A percentile compares a stretch with the other conserved stretches of the same genome.
These are phyloP conservation scores for Poeciliopsis turneri DNA, from an alignment of 2,797 vertebrate genomes.

Conservation along the genomic window DNA sequence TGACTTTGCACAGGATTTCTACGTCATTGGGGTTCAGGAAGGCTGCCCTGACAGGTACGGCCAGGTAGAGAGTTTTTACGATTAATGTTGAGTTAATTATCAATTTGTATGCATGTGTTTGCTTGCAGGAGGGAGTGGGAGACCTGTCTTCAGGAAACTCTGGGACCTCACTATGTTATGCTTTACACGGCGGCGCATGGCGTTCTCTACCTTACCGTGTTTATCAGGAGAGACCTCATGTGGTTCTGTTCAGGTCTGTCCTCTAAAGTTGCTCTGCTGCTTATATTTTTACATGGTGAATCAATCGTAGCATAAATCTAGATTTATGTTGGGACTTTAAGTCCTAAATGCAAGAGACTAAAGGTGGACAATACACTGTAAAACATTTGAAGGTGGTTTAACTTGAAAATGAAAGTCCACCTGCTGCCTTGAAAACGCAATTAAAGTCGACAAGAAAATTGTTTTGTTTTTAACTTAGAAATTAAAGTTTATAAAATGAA, in stretches of 20 bases:
- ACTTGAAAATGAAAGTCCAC: too few species aligned
- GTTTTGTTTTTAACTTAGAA: too few species aligned
- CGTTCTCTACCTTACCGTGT: slow-evolving; percentile 90
- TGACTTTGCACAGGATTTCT: slow-evolving; percentile 94
- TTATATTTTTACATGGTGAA: background rate
- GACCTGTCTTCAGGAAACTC: slow-evolving; percentile 91
- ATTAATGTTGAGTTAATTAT: background rate
- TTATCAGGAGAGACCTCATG: slow-evolving; percentile 94
- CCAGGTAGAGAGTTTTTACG: background rate
- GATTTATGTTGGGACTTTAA: background rate
- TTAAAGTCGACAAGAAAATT: too few species aligned
- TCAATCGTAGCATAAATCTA: background rate
- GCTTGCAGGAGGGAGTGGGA: slow-evolving; percentile 93
- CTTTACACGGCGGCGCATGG: slow-evolving; percentile 91
- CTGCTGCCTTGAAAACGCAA: too few species aligned
- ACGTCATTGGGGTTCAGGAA: slow-evolving; percentile 94
- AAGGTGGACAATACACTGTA: too few species aligned
- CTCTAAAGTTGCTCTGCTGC: background rate
- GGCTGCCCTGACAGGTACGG: slow-evolving; percentile 93
- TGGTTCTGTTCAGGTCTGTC: slow-evolving; percentile 97
- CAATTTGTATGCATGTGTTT: slow-evolving; percentile 2
- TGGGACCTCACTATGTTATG: slow-evolving; percentile 94
- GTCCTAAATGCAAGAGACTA: background rate
- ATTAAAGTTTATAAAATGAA: too few species aligned
- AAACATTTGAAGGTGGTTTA: too few species aligned